Evolutionary conservation across 2,797 vertebrate genomes (phyloP), one percentile per base, ranked within the genome.

Genomic region (Parauchenoglanis punctatus): DNA sequence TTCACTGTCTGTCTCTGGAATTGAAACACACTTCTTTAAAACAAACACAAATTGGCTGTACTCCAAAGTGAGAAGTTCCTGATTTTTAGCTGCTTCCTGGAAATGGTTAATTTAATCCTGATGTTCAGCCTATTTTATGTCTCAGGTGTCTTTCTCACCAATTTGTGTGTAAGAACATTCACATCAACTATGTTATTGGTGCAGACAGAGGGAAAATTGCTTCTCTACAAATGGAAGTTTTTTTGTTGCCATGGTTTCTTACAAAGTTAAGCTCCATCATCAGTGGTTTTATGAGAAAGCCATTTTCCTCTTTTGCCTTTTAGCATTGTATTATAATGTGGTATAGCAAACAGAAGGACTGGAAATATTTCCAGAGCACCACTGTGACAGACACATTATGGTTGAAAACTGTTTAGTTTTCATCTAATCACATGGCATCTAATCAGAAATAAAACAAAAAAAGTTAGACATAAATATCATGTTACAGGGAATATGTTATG

Each of bases 221-320:
- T 86, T 28, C 61, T 68, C 49, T 65, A 52, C 61, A 87, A 85
- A 85, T 81, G 84, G 75, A 84, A 61, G 10, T 85, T 76, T 58
- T 70, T 89, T 85, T 54, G 88, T 91, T 90, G 86, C 88, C 81
- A 89, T 90, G 90, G 85, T 88, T 88, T 81, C 85, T 85, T 63
- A 84, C 49, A 85, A 88, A 86, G 85, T 89, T 90, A 49, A 54
- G 40, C 88, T 85, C 70, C 54, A 75, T 91, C 65, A 28, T 83
- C 72, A 65, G 58, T 78, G 83, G 40, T 15, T 88, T 85, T 87
- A 90, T 77, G 58, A 82, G 72, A 87, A 84, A 80, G 49, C 56
- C 44, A 59, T 89, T 86, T 81, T 83, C 46, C n/a, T 49, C 75
- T 31, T 56, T 59, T 81, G 18, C 46, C 44, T 46, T 81, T 87